phyloP scores from a whole-genome alignment of 2,888 invertebrate species.

The Eristalinus sepulchralis region DNA sequence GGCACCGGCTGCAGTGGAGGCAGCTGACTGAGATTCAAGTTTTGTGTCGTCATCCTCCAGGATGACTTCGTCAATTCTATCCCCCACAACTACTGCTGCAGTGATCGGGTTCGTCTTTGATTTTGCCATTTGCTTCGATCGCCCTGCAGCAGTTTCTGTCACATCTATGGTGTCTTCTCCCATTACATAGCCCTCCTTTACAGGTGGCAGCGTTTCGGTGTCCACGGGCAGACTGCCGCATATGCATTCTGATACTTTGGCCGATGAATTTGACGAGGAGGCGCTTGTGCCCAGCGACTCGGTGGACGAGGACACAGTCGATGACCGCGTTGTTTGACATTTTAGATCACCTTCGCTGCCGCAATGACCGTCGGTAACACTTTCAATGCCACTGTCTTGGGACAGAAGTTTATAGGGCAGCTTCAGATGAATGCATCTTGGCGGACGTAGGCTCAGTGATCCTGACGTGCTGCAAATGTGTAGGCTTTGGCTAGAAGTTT shows the following conservation, averaged over 20 bases:
- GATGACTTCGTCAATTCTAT: slow-evolving; percentile 67
- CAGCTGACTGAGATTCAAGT: slow-evolving; percentile 43
- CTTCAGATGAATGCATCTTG: slow-evolving; percentile 73
- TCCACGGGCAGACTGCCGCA: slow-evolving; percentile 52
- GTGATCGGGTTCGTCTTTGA: slow-evolving; percentile 61
- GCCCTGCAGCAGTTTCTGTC: slow-evolving; percentile 74
- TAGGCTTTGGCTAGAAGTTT: slow-evolving; percentile 70
- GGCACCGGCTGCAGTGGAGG: neutral
- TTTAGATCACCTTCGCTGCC: slow-evolving; percentile 62
- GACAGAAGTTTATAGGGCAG: slow-evolving; percentile 76
- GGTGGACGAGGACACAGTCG: slow-evolving; percentile 63
- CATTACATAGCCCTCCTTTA: slow-evolving; percentile 51
- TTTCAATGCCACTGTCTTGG: slow-evolving; percentile 80
- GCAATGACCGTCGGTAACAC: slow-evolving; percentile 72
- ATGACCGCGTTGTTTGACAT: slow-evolving; percentile 55
- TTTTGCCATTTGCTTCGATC: slow-evolving; percentile 71
- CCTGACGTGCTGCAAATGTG: slow-evolving; percentile 77
- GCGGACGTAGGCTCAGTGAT: slow-evolving; percentile 75
- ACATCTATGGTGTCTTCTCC: slow-evolving; percentile 77
- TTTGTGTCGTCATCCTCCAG: slow-evolving; percentile 68
- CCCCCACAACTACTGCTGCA: slow-evolving; percentile 69
- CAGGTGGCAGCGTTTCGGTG: slow-evolving; percentile 49
- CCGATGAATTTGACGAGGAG: slow-evolving; percentile 70
- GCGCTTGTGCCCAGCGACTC: slow-evolving; percentile 77
- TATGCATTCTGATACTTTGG: slow-evolving; percentile 67